Conservation (phyloP, 2,113 vertebrate genomes). For the Pterocles burchelli region DNA sequence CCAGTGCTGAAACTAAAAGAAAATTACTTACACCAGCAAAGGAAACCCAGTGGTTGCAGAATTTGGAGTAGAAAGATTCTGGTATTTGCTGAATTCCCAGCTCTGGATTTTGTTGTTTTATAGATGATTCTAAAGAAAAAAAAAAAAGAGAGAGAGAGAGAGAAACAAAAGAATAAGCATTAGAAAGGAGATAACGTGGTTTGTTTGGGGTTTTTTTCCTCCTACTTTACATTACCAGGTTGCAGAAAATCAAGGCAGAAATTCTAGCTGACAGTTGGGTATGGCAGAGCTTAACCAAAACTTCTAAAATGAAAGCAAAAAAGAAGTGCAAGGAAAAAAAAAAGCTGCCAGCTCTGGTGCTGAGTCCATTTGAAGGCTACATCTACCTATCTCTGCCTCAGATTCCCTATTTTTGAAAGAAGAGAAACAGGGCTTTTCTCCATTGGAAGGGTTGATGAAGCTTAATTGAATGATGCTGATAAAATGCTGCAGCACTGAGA, state of each 20-base stretch:
- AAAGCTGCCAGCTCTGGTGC: neutral
- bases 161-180: neutral
- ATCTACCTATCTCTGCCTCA: neutral
- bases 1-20: neutral
- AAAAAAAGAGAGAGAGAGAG: neutral
- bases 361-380: neutral
- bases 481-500: neutral
- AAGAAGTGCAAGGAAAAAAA: neutral
- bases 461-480: neutral
- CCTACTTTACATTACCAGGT: neutral
- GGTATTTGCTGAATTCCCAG: constrained; percentile 78
- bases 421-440: neutral
- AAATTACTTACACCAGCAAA: constrained; percentile 85
- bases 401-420: neutral
- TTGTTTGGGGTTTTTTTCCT: neutral
- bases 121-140: constrained; percentile 29
- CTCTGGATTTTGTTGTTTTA: constrained; percentile 75
- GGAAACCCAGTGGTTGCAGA: constrained; percentile 92
- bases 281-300: neutral
- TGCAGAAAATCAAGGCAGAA: neutral
- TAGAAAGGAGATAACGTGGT: neutral
- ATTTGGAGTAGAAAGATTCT: constrained; percentile 76
- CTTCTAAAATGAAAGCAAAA: neutral
- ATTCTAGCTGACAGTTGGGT: neutral
- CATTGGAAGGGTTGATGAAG: neutral